Evolutionary conservation across 2,888 invertebrate species (phyloP), one percentile per base, ranked within the genome.

Genomic region (Sinelater perroti): DNA sequence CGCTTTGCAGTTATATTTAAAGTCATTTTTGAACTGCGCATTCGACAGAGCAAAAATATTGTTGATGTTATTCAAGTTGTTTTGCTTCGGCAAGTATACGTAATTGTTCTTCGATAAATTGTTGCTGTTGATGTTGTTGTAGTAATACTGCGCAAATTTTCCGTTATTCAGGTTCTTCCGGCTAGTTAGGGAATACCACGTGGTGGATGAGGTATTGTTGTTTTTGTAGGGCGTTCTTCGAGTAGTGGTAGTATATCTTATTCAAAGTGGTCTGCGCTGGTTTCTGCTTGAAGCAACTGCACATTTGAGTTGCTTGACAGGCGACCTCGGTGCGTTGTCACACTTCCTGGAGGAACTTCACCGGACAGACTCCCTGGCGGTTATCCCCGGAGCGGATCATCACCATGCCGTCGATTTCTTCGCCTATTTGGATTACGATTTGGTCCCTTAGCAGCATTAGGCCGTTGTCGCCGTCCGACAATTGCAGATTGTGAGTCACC

Each of bases 281-380:
- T 62, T 46, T 66, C 58, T 65, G 62, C 30, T 63, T 61, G 62
- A 60, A 56, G 69, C 67, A 74, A 66, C 60, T 70, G 68, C 67
- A 73, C 51, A 63, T 69, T 68, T 67, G 72, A 65, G 69, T 68
- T 61, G 72, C 69, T 73, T 75, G 71, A 61, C 69, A 72, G 53
- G 70, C 71, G 61, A 69, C 71, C 65, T 75, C 75, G 47, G 65
- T 73, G 70, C 82, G 84, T 77, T 85, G 92, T 93, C 93, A 94
- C 89, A 95, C 93, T 81, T 96, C 95, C 82, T 94, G 93, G 61
- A 97, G 85, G 76, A 94, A 97, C 78, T 94, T 95, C 31, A 93
- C 80, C n/a, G 96, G 96, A 79, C 96, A 97, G 65, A 93, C 88
- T 56, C 93, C 94, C 79, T 95, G 93, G 68, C 93, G 92, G 81